Evolutionary conservation across 92 coral and sea anemone genomes (phyloP), one percentile per base, ranked within the genome.

Genomic region (Ricordea florida): DNA sequence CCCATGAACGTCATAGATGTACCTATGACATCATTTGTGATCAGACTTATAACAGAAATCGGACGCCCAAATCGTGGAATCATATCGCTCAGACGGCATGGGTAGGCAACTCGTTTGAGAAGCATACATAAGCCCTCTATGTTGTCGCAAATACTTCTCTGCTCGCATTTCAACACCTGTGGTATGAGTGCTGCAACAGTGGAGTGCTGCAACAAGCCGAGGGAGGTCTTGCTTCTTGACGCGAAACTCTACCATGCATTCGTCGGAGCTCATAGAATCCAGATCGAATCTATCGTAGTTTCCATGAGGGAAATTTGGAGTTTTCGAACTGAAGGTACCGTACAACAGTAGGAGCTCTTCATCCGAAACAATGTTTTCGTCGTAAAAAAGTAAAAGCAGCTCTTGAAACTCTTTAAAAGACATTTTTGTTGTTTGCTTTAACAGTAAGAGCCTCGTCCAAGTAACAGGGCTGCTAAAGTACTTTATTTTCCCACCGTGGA

Each of bases 341-440:
- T 58, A 58, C 5, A 58, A n/a, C n/a, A n/a, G n/a, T n/a, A n/a
- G n/a, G 27, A 48, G 25, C 25, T 51, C 51, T 44, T 20, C 51
- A n/a, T 32, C 22, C 17, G 21, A 30, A 30, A 56, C 36, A 30
- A 56, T 26, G 62, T 56, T 56, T n/a, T 56, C 24, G 41, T 10
- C 62, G 62, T 56, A 31, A 10, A 56, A 25, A 31, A 56, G 62
- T 29, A 56, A n/a, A 56, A 56, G 62, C 41, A 56, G 35, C 6
- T 56, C 62, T 21, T 42, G 62, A 31, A 56, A 56, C 24, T 29
- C 62, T 56, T 56, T 56, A 56, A 29, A 56, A 56, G 60, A 52
- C 60, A 52, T 52, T 52, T 52, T 25, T n/a, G n/a, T n/a, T n/a
- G n/a, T n/a, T n/a, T n/a, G n/a, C n/a, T n/a, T n/a, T n/a, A n/a